These are phyloP conservation scores for Archips xylosteana DNA, from an alignment of 2,888 invertebrate genomes.

Conservation along the genomic window DNA sequence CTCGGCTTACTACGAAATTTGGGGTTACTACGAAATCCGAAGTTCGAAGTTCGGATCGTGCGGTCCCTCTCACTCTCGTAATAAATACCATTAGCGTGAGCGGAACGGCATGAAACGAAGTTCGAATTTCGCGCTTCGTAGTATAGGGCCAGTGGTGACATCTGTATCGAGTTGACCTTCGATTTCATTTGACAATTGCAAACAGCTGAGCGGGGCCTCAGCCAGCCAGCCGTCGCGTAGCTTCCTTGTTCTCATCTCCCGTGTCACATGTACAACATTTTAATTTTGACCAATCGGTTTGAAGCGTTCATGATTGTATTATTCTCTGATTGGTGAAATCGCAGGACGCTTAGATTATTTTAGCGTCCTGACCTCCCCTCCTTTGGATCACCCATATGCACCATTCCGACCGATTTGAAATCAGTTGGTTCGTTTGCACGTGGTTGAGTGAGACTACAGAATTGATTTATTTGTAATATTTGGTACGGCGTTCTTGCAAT, in stretches of 20 bases:
- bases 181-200: slow-evolving; percentile 33
- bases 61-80: too few species aligned
- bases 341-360: slow-evolving; percentile 13
- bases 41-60: too few species aligned
- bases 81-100: too few species aligned
- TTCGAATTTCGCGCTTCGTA: too few species aligned
- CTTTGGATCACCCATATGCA: slow-evolving; percentile 62
- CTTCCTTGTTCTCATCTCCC: slow-evolving; percentile 24
- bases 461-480: slow-evolving; percentile 42
- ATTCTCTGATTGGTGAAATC: slow-evolving; percentile 25
- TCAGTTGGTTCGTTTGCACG: slow-evolving; percentile 63
- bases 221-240: slow-evolving; percentile 39
- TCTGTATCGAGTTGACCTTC: slow-evolving; percentile 1
- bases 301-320: slow-evolving; percentile 16
- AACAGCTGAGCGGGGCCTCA: slow-evolving; percentile 39
- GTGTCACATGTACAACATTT: slow-evolving; percentile 5
- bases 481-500: slow-evolving; percentile 40
- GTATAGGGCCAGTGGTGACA: slow-evolving; percentile 15
- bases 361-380: slow-evolving; percentile 38
- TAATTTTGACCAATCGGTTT: slow-evolving; percentile 21
- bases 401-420: slow-evolving; percentile 65
- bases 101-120: too few species aligned
- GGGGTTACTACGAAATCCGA: too few species aligned
- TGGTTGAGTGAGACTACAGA: slow-evolving; percentile 59
- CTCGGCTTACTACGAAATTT: too few species aligned